Evolutionary conservation across 1,140 invertebrate species (phyloP).

Genomic region (Anastrepha obliqua): DNA sequence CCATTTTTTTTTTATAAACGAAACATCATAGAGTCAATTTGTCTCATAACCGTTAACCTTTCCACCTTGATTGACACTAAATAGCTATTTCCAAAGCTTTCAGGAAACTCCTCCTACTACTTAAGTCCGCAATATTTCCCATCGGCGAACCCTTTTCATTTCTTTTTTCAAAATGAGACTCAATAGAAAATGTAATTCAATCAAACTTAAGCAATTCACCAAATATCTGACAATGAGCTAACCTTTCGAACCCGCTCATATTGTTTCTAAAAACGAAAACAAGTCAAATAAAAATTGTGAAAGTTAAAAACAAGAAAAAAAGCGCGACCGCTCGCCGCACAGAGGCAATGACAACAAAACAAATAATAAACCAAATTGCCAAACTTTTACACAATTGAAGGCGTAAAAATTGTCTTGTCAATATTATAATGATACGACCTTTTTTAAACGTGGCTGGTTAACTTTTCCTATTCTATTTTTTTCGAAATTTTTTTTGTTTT

Average conservation of each 20-base stretch:
- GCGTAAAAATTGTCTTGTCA: slow-evolving; percentile 55
- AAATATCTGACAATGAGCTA: neutral
- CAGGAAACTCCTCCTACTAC: neutral
- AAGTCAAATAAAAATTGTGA: slow-evolving; percentile 29
- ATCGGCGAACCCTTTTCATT: neutral
- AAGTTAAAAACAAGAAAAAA: slow-evolving; percentile 10
- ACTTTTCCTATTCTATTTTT: neutral
- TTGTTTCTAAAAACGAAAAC: neutral
- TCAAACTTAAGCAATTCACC: slow-evolving; percentile 42
- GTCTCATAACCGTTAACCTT: neutral
- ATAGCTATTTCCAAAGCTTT: neutral
- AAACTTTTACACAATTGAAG: slow-evolving; percentile 54
- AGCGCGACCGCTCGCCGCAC: neutral
- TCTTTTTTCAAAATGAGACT: neutral
- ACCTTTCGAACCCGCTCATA: slow-evolving; percentile 26
- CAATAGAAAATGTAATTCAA: slow-evolving; percentile 11
- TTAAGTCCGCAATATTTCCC: too few relatives aligned
- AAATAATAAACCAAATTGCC: slow-evolving; percentile 53
- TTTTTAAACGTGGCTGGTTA: neutral
- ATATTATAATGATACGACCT: slow-evolving; percentile 51
- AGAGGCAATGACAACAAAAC: slow-evolving; percentile 48
- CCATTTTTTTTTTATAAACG: too few relatives aligned
- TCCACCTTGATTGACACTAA: neutral
- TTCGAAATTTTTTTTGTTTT: neutral
- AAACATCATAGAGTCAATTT: neutral